Evolutionary conservation across 2,888 invertebrate genomes (phyloP).

Genomic region (Rhabditoides inermis): DNA sequence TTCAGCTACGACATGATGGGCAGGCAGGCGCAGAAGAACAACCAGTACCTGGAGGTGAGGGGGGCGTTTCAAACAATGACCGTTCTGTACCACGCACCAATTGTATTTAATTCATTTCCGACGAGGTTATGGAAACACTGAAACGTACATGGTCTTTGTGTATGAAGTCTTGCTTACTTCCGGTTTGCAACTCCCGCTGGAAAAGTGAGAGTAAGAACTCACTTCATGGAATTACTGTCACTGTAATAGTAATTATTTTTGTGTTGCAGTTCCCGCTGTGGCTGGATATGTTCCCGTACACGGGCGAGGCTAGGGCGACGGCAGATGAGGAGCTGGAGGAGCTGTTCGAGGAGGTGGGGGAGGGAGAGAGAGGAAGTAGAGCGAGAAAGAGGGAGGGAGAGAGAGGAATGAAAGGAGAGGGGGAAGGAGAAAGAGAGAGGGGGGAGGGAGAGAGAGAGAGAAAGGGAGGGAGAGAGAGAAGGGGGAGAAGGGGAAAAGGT

Average conservation of each 20-base stretch:
- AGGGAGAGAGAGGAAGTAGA: not conserved
- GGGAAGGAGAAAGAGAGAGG: too few species aligned
- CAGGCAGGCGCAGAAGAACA: conserved; percentile 58
- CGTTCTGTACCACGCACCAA: not conserved
- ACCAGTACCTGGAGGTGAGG: conserved; percentile 57
- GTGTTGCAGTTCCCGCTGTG: conserved; percentile 56
- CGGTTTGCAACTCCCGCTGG: too few species aligned
- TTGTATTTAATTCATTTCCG: too few species aligned
- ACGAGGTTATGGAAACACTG: too few species aligned
- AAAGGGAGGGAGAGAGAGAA: too few species aligned
- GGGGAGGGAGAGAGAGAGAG: too few species aligned
- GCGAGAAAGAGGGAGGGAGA: too few species aligned
- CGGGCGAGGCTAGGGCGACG: conserved; percentile 11
- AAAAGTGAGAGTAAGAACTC: too few species aligned
- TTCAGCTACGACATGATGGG: conserved; percentile 60
- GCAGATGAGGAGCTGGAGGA: conserved; percentile 18
- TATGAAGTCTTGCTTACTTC: too few species aligned
- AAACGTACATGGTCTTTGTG: too few species aligned
- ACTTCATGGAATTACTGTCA: not conserved
- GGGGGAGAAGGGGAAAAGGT: too few species aligned
- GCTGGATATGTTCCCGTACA: conserved; percentile 24
- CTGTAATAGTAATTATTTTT: not conserved
- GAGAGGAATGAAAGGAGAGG: too few species aligned
- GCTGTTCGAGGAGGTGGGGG: conserved; percentile 14
- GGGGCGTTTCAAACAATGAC: not conserved